Base-by-base conservation (phyloP, 2,797 vertebrate species). In the Clarias laeviceps region DNA sequence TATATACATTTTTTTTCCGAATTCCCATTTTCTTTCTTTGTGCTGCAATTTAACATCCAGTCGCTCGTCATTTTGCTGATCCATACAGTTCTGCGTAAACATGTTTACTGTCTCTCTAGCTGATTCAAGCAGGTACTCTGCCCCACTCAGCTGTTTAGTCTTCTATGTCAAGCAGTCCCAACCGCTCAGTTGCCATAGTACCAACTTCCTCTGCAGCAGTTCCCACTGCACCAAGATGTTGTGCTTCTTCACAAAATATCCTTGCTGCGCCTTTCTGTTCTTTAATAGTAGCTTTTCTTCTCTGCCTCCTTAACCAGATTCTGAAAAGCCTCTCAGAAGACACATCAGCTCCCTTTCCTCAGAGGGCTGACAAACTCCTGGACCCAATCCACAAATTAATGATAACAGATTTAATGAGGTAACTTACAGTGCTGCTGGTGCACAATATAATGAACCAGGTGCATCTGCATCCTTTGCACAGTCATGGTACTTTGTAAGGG, bases 121-220 rank as follows among this genome's bases (percentile, higher is more conserved):
- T 80, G 79, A 80, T 80, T 66, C 62, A 66, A 54, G 79, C 40
- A 65, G 37, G 37, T 29, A 29, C 37, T 66, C 27, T 22, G 2
- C 27, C 79, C 59, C 62, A 65, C 78, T 65, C 78, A 80, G 62
- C 78, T 80, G 15, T 80, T 80, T 54, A 80, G 40, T 80, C 62
- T 80, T 80, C 40, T 66, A 22, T 54, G 40, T 54, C 62, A 65
- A 24, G 37, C 37, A 45, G 61, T 27, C 78, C n/a, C 61, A 65
- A n/a, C 61, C 4, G 2, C 78, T 65, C 24, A 80, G 78, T 80
- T 80, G 62, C 79, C 59, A 80, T 66, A 80, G 62, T 66, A 54
- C 40, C 78, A 65, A 29, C 78, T 29, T 66, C 27, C 18, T 54
- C 40, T 80, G 27, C 7, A 20, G 27, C 7, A 20, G 37, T 32